Percentiles rank a stretch among this genome's conserved stretches.
These are phyloP conservation scores for Amphipyra tragopoginis DNA, from an alignment of 2,888 invertebrate species.

Conservation along the genomic window DNA sequence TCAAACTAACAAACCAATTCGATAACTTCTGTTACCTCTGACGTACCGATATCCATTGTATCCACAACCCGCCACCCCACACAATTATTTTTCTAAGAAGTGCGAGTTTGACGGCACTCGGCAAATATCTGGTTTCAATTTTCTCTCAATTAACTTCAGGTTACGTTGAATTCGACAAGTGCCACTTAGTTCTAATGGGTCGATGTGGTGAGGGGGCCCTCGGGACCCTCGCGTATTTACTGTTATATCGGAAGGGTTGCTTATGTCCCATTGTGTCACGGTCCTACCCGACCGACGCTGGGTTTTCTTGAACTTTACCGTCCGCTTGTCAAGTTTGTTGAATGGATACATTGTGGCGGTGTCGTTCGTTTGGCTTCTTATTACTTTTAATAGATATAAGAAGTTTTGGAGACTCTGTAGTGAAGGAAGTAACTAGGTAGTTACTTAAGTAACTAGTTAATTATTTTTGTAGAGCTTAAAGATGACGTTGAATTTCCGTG, in stretches of 20 bases:
- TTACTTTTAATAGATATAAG: constrained; percentile 41
- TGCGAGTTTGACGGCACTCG: constrained; percentile 65
- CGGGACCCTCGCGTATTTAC: constrained; percentile 64
- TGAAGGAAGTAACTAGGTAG: constrained; percentile 1
- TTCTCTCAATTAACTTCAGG: constrained; percentile 82
- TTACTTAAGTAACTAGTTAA: not conserved
- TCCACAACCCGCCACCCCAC: constrained; percentile 22
- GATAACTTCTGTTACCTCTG: constrained; percentile 30
- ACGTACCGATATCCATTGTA: constrained; percentile 34
- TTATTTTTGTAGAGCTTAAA: not conserved
- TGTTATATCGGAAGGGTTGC: constrained; percentile 67
- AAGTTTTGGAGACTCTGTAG: constrained; percentile 13
- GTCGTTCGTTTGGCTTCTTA: constrained; percentile 49
- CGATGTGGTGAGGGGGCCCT: constrained; percentile 63
- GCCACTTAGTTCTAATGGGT: constrained; percentile 79
- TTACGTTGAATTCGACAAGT: constrained; percentile 79
- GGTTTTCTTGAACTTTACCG: constrained; percentile 57
- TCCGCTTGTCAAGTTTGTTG: constrained; percentile 53
- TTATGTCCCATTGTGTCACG: constrained; percentile 60
- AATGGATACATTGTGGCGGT: constrained; percentile 57
- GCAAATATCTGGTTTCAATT: constrained; percentile 79
- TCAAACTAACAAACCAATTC: constrained; percentile 15
- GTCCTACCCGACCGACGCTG: constrained; percentile 42
- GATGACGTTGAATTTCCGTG: not conserved
- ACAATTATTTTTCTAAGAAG: constrained; percentile 51